Evolutionary conservation across 2,797 vertebrate species (phyloP).

Genomic region (Phoeniculus purpureus): DNA sequence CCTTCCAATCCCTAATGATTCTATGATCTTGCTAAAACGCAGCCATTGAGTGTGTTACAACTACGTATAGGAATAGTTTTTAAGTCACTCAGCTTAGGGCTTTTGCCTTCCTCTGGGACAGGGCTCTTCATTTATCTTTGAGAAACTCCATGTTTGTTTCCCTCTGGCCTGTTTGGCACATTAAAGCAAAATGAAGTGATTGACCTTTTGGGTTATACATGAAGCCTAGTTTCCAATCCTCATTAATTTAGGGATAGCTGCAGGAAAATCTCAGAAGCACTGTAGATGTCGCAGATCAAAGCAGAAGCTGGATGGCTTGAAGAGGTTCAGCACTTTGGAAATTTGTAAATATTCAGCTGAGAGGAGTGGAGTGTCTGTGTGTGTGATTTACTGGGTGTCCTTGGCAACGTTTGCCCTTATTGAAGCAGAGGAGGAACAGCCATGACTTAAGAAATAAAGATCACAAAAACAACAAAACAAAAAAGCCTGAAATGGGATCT

Average conservation of each 20-base stretch:
- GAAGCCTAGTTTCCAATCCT: background rate
- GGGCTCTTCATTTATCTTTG: background rate
- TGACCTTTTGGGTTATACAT: slow-evolving; percentile 23
- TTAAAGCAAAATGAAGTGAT: slow-evolving; percentile 21
- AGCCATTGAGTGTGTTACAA: background rate
- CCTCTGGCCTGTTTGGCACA: background rate
- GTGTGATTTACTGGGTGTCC: background rate
- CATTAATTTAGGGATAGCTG: background rate
- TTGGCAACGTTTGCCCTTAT: background rate
- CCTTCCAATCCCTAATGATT: no score
- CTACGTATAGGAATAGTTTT: background rate
- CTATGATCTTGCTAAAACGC: background rate
- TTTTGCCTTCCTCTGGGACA: background rate
- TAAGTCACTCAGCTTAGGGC: background rate
- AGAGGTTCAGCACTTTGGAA: slow-evolving; percentile 28
- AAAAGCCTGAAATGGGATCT: no score
- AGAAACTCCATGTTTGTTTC: background rate
- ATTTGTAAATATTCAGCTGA: slow-evolving; percentile 28
- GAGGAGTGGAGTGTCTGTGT: background rate
- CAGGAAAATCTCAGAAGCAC: slow-evolving; percentile 3
- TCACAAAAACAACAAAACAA: background rate
- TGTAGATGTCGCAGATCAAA: slow-evolving; percentile 13
- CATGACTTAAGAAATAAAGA: no score
- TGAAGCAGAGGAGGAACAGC: background rate
- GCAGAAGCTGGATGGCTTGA: background rate